Evolutionary conservation across 2,797 vertebrate species (phyloP).

Genomic region (Oreochromis mossambicus): DNA sequence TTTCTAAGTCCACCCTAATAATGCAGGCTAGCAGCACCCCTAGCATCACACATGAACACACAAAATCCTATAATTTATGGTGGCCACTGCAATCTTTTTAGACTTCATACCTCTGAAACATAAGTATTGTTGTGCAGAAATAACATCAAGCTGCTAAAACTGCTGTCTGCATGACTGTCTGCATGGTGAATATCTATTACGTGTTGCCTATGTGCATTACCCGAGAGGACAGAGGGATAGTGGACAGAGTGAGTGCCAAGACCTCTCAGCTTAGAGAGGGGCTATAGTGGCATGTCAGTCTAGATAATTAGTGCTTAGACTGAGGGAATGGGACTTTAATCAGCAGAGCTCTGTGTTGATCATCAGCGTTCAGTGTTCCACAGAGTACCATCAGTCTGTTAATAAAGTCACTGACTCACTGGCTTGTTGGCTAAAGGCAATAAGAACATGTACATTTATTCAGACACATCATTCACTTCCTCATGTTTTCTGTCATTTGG

Average conservation of each 20-base stretch:
- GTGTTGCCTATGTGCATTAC: neutral
- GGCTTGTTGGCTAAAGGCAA: slow-evolving; percentile 19
- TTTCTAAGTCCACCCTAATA: neutral
- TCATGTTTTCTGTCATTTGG: neutral
- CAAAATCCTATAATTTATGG: neutral
- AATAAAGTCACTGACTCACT: slow-evolving; percentile 58
- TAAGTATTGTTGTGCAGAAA: neutral
- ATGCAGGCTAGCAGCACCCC: neutral
- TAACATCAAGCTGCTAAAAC: slow-evolving; percentile 6
- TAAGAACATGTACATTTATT: neutral
- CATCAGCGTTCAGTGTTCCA: slow-evolving; percentile 41
- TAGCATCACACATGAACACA: neutral
- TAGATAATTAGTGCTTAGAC: slow-evolving; percentile 56
- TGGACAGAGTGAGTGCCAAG: neutral
- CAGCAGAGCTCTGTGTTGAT: slow-evolving; percentile 50
- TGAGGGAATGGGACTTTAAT: slow-evolving; percentile 60
- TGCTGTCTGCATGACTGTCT: neutral
- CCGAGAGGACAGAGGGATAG: neutral
- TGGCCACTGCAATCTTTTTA: neutral
- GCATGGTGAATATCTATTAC: slow-evolving; percentile 16
- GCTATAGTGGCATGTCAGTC: slow-evolving; percentile 39
- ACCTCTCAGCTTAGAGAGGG: slow-evolving; percentile 12
- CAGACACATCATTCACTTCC: neutral
- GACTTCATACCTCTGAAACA: neutral
- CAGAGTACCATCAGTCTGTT: slow-evolving; percentile 40